Base-by-base conservation (phyloP, 2,113 vertebrate genomes). In the Xyliphius kryptos region DNA sequence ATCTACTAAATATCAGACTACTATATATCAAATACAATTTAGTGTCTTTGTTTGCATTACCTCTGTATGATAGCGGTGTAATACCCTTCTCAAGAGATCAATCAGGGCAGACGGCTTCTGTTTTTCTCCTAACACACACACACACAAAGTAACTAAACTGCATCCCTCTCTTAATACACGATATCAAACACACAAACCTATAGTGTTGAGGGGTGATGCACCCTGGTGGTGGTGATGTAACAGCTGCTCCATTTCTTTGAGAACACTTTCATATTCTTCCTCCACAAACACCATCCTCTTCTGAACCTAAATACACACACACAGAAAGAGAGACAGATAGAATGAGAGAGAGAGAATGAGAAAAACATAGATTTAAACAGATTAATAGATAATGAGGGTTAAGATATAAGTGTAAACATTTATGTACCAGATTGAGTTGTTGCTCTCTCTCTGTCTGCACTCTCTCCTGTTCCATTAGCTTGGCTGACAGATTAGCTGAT, bases 391-490 rank as follows among this genome's bases (percentile, higher is more conserved):
- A n/a, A n/a, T n/a, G n/a, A n/a, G n/a, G n/a, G n/a, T n/a, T n/a
- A n/a, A n/a, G n/a, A n/a, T n/a, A n/a, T n/a, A n/a, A n/a, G n/a
- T n/a, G n/a, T n/a, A n/a, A n/a, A n/a, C n/a, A n/a, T 6, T 20
- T 19, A 16, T 53, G 38, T 67, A 81, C 81, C 81, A 74, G 51
- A 48, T 75, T 61, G 37, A 83, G 67, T 79, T 85, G 86, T 72
- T 73, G 71, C 64, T 67, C 81, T 76, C 85, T 82, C 69, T 86
- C 64, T 50, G 63, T 68, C 62, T 74, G 88, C 53, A 5, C 74
- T 79, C 78, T 84, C 76, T 88, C 83, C 76, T 86, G 89, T 63
- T 79, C 74, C 64, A 76, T 75, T 16, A 95, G 81, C 75, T 21
- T 83, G 11, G 74, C 76, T 16, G 84, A 43, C 54, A 95, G 84